phyloP scores from a whole-genome alignment of 2,888 invertebrate genomes.

The Idaea straminata region DNA sequence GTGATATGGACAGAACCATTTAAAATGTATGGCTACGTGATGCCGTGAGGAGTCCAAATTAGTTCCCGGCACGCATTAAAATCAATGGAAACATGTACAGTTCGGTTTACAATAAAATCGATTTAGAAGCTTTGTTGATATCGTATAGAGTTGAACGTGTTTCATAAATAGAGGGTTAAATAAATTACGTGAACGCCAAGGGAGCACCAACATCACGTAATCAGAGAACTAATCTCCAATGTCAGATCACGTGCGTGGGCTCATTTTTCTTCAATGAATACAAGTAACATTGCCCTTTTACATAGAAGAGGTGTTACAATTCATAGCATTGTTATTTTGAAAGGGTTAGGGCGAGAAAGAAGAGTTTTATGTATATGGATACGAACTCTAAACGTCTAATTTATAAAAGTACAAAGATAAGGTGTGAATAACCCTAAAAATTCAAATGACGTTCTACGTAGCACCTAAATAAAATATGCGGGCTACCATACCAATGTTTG shows the following conservation, averaged over 20 bases:
- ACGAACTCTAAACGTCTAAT: neutral
- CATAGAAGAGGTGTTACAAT: conserved; percentile 36
- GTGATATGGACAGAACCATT: conserved; percentile 36
- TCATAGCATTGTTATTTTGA: conserved; percentile 27
- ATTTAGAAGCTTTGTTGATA: conserved; percentile 7
- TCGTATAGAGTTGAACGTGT: conserved; percentile 8
- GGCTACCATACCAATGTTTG: conserved; percentile 2
- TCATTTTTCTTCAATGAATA: conserved; percentile 47
- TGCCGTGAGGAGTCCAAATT: conserved; percentile 27
- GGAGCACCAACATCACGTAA: conserved; percentile 67
- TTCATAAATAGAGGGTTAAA: neutral
- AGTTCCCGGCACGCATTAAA: conserved; percentile 26
- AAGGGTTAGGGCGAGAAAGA: conserved; percentile 2
- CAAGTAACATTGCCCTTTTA: conserved; percentile 46
- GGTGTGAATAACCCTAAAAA: neutral
- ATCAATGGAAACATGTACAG: conserved; percentile 15
- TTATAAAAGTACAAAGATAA: conserved; percentile 22
- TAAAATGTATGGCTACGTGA: conserved; percentile 27
- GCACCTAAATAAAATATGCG: conserved; percentile 1
- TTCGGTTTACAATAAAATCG: conserved; percentile 8
- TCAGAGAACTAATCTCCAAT: conserved; percentile 66
- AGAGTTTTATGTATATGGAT: neutral
- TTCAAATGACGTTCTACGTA: conserved; percentile 3
- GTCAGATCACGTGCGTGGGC: conserved; percentile 69
- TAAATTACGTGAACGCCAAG: conserved; percentile 42